phyloP scores from a whole-genome alignment of 2,888 invertebrate genomes.

The Drosophila colorata region DNA sequence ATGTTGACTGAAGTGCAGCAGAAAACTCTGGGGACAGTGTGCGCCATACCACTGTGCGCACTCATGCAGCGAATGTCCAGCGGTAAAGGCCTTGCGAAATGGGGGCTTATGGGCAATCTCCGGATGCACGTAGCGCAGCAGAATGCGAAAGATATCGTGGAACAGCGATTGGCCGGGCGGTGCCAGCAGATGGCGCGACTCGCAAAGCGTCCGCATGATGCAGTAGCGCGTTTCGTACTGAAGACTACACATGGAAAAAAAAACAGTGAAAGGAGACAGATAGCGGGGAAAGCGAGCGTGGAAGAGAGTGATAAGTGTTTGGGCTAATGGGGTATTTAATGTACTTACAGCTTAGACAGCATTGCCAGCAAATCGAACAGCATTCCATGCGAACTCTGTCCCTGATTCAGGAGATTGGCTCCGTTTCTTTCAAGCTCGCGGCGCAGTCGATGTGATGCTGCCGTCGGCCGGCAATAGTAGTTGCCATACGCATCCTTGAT shows the following conservation, averaged over 20 bases:
- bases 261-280: neutral
- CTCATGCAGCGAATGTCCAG: constrained; percentile 68
- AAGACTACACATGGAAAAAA: constrained; percentile 53
- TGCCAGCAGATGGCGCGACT: constrained; percentile 87
- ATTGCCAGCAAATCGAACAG: constrained; percentile 62
- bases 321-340: neutral
- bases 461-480: constrained; percentile 56
- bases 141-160: constrained; percentile 88
- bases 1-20: constrained; percentile 68
- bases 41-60: constrained; percentile 79
- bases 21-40: constrained; percentile 82
- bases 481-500: constrained; percentile 64
- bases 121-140: constrained; percentile 87
- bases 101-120: constrained; percentile 68
- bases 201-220: constrained; percentile 89
- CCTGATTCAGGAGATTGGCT: constrained; percentile 38
- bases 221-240: constrained; percentile 85
- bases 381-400: constrained; percentile 56
- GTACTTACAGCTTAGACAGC: constrained; percentile 56
- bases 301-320: neutral
- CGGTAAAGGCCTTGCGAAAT: constrained; percentile 64
- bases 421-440: constrained; percentile 55
- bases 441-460: constrained; percentile 39
- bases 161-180: constrained; percentile 88
- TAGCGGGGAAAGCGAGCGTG: neutral